Evolutionary conservation across 2,113 vertebrate genomes (phyloP), one percentile per base, ranked within the genome.

Genomic region (Acrocephalus arundinaceus): DNA sequence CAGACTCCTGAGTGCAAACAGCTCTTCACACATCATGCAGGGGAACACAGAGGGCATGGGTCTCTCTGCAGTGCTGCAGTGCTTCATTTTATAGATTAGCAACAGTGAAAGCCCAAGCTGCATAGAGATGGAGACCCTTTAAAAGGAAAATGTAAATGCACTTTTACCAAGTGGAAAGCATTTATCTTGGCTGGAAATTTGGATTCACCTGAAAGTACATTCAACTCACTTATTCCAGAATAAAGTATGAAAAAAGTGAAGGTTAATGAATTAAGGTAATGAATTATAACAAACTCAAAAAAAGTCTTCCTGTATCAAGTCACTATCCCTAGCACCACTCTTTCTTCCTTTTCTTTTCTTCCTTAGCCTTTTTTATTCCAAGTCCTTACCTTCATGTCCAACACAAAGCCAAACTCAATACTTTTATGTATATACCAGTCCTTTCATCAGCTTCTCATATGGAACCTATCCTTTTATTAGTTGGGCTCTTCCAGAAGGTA

Each of bases 121-220:
- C 24, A 27, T 7, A 30, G 54, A 63, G 35, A 67, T 58, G 31
- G 45, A 74, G 39, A 45, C 22, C 23, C 37, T 83, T 76, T 85
- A 79, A 75, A 79, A 31, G 30, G 45, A 81, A 93, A 90, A 79
- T 61, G 17, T 37, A 85, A 87, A 89, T 72, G 39, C n/a, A 57
- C 28, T 76, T 89, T 43, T 66, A 55, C 9, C 54, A 68, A 89
- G 73, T 25, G 66, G 83, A 81, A 57, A 79, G 14, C 46, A 76
- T 76, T 91, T 66, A 20, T 91, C 92, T 91, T 79, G 58, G 54
- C 39, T 91, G 54, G 74, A 94, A 93, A 79, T 61, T 79, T 54
- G 68, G 4, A 85, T 82, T 91, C 91, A 85, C 52, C 13, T 57
- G 58, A 49, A 94, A 91, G 71, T 87, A 73, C 33, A 70, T 48